Percentiles rank a stretch among this genome's conserved stretches.
phyloP scores from a whole-genome alignment of 2,888 invertebrate genomes.

The Portevinia maculata region DNA sequence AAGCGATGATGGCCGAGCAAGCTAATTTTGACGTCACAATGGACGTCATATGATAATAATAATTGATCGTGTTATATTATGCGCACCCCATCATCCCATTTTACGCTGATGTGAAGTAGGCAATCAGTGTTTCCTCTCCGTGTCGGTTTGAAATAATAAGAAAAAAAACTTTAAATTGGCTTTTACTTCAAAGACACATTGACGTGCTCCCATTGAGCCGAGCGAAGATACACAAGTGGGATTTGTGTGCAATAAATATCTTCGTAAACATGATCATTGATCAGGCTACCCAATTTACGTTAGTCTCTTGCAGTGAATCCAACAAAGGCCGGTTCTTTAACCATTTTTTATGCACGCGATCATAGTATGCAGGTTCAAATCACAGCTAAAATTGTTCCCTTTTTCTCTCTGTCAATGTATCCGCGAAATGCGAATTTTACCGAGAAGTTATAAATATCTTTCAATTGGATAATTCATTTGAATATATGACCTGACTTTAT shows the following conservation, averaged over 20 bases:
- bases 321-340: neutral
- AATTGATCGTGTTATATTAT: constrained; percentile 38
- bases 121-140: neutral
- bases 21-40: constrained; percentile 50
- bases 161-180: constrained; percentile 2
- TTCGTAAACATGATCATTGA: constrained; percentile 17
- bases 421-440: constrained; percentile 15
- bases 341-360: constrained; percentile 12
- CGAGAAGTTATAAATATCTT: constrained; percentile 53
- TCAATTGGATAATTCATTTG: constrained; percentile 64
- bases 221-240: constrained; percentile 3
- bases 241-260: neutral
- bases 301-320: constrained; percentile 16
- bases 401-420: neutral
- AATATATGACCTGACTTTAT: constrained; percentile 55
- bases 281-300: neutral
- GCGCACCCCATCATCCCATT: constrained; percentile 28
- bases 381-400: constrained; percentile 9
- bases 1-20: constrained; percentile 14
- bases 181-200: constrained; percentile 23
- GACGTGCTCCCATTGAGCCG: constrained; percentile 28
- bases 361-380: constrained; percentile 20
- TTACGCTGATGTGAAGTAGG: neutral
- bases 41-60: constrained; percentile 48
- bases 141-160: neutral